These are phyloP conservation scores for Pseudomyrmex dendroicus DNA, from an alignment of 1,140 invertebrate genomes.

Conservation along the genomic window DNA sequence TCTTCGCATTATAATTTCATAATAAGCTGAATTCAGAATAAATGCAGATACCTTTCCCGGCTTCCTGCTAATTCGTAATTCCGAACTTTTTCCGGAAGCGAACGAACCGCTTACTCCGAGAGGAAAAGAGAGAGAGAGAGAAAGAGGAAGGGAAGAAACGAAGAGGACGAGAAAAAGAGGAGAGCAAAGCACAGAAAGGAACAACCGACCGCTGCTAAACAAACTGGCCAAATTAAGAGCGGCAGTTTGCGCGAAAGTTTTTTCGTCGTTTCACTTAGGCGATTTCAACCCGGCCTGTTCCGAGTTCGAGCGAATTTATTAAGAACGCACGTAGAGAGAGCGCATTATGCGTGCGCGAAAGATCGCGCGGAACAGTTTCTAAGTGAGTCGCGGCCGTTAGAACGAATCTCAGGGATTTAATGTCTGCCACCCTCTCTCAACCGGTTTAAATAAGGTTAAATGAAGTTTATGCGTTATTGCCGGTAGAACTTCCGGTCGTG, in stretches of 20 bases:
- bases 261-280: conserved; percentile 72
- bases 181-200: conserved; percentile 4
- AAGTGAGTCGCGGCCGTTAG: conserved; percentile 84
- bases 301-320: conserved; percentile 78
- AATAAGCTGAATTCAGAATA: conserved; percentile 69
- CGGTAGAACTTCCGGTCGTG: conserved; percentile 54
- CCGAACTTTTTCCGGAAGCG: conserved; percentile 73
- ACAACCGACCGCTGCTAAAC: conserved; percentile 57
- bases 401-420: conserved; percentile 85
- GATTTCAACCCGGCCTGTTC: conserved; percentile 41
- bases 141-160: neutral
- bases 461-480: conserved; percentile 72
- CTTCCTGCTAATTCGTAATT: conserved; percentile 74
- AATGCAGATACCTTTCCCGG: conserved; percentile 63
- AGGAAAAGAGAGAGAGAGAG: neutral
- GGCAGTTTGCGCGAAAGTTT: conserved; percentile 72
- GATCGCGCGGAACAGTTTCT: conserved; percentile 81
- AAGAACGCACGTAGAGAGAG: conserved; percentile 76
- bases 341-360: conserved; percentile 63
- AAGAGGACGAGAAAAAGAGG: conserved; percentile 1
- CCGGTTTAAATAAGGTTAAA: conserved; percentile 71
- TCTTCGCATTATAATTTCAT: conserved; percentile 72
- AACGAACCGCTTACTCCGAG: conserved; percentile 67
- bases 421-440: conserved; percentile 72
- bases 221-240: conserved; percentile 72